A percentile compares a stretch with the other conserved stretches of the same genome.
Conservation (phyloP, 2,797 vertebrate genomes). For the Pseudochaenichthys georgianus region DNA sequence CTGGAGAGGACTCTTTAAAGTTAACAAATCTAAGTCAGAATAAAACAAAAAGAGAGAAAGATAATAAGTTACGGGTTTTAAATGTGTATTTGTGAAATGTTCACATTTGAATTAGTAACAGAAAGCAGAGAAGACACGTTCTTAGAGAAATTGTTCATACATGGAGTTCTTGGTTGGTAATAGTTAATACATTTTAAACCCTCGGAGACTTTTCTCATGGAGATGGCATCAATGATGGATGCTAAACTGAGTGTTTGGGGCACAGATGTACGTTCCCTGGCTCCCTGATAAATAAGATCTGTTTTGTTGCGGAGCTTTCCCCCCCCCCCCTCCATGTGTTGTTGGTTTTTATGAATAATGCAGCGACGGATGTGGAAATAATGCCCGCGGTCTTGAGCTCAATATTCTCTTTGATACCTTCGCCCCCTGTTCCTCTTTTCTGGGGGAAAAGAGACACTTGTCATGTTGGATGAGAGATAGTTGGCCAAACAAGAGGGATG, state of each 20-base stretch:
- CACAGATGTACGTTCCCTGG: slow-evolving; percentile 41
- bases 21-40: too few species aligned
- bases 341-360: slow-evolving; percentile 80
- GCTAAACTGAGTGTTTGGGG: slow-evolving; percentile 24
- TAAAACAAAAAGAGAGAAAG: too few species aligned
- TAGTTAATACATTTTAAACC: background rate
- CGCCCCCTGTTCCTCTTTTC: slow-evolving; percentile 54
- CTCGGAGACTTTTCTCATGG: background rate
- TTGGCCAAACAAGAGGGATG: slow-evolving; percentile 58
- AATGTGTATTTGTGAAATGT: background rate
- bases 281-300: slow-evolving; percentile 63
- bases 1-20: too few species aligned
- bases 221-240: slow-evolving; percentile 41
- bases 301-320: slow-evolving; percentile 52
- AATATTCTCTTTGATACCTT: slow-evolving; percentile 82
- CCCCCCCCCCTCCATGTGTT: slow-evolving; percentile 62
- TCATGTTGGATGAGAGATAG: slow-evolving; percentile 69
- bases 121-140: background rate
- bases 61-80: background rate
- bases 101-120: background rate
- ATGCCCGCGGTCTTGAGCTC: slow-evolving; percentile 70
- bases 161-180: background rate
- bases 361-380: slow-evolving; percentile 74
- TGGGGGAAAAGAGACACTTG: slow-evolving; percentile 58
- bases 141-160: background rate